Evolutionary conservation across 2,888 invertebrate species (phyloP).

Genomic region (Schrankia costaestrigalis): DNA sequence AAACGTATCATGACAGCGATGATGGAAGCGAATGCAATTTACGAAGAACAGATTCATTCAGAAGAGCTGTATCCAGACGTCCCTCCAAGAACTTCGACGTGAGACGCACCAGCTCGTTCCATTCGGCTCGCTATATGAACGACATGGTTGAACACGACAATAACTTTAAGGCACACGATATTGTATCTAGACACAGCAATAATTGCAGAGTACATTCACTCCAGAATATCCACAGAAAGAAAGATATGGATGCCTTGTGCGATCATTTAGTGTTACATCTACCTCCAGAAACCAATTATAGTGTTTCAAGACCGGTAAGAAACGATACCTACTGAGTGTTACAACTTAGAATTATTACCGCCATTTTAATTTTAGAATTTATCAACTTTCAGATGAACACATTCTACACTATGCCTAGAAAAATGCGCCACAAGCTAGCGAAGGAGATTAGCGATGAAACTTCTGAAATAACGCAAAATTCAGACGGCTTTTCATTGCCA

Average conservation of each 20-base stretch:
- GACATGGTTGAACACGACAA: constrained; percentile 48
- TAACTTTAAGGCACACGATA: constrained; percentile 39
- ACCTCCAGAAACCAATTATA: constrained; percentile 64
- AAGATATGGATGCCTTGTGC: constrained; percentile 64
- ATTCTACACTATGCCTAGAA: constrained; percentile 74
- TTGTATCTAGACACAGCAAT: constrained; percentile 43
- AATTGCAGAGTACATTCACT: constrained; percentile 67
- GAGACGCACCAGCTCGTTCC: constrained; percentile 64
- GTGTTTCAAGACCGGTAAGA: constrained; percentile 61
- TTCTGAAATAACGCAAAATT: constrained; percentile 68
- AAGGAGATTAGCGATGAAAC: constrained; percentile 67
- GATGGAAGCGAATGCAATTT: constrained; percentile 71
- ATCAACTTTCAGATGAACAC: constrained; percentile 63
- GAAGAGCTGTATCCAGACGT: constrained; percentile 54
- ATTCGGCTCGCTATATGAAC: constrained; percentile 61
- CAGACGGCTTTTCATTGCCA: constrained; percentile 70
- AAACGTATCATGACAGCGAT: constrained; percentile 69
- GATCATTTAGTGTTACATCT: constrained; percentile 68
- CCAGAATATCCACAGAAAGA: constrained; percentile 64
- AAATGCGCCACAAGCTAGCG: constrained; percentile 58
- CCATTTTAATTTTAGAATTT: constrained; percentile 6
- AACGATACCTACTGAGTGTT: background rate
- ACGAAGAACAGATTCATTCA: constrained; percentile 65
- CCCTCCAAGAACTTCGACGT: constrained; percentile 64
- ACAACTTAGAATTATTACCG: background rate